Base-by-base conservation (phyloP, 2,888 invertebrate genomes). In the Xestobium rufovillosum region DNA sequence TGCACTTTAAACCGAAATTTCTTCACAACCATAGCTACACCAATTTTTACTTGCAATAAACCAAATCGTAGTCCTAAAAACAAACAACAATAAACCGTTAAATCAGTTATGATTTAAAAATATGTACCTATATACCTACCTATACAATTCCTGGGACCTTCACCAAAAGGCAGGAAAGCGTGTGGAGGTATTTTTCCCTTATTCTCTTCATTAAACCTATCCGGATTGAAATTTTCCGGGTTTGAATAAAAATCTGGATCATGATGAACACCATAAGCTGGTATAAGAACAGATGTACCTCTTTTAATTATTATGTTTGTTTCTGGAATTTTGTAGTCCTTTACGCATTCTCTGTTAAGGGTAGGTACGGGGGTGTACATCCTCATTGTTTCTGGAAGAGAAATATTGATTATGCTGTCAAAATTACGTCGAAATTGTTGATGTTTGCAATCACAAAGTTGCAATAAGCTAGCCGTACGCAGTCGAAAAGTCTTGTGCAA, bases 181-280 rank as follows among this genome's bases (percentile, higher is more conserved):
- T 49, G 58, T 1, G 53, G 51, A 31, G 46, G 51, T n/a, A 51
- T 44, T 9, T 43, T 43, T 2, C 44, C 40, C 33, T 56, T 56
- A 23, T 55, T 55, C 34, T 61, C 60, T 1, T 56, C 50, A 0
- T 41, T 53, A 46, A 65, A 66, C 30, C 65, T 45, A 14, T 66
- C 64, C 0, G 66, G 66, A 42, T 66, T 57, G 42, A 63, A 68
- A 38, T 53, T 53, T 14, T 59, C 48, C 0, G 67, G 66, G 29
- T 66, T 55, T 0, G 60, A 58, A 41, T 51, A 67, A 45, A 52
- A 53, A 19, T 42, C 39, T 3, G 42, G 40, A 14, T 44, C 44
- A 30, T 32, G 31, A 14, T 44, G 44, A 2, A 44, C 13, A 4
- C 44, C 44, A 8, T 39, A 34, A 27, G 31, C 19, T 6, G 42